These are phyloP conservation scores for Ochropleura plecta DNA, from an alignment of 2,888 invertebrate species.

Conservation along the genomic window DNA sequence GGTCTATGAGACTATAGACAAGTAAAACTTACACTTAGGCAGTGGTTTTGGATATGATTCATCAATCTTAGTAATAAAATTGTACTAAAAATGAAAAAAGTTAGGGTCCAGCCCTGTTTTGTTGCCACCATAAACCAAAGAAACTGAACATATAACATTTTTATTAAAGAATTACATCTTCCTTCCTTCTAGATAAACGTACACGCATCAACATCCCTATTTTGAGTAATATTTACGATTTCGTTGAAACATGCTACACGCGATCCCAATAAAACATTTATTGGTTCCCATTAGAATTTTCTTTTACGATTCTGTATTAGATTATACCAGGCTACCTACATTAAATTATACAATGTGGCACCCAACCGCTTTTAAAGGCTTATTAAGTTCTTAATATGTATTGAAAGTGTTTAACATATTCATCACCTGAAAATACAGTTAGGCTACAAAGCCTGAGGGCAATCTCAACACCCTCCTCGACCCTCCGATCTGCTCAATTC, in stretches of 20 bases:
- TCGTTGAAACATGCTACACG: conserved; percentile 73
- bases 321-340: conserved; percentile 67
- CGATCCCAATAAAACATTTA: conserved; percentile 80
- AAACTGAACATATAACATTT: conserved; percentile 58
- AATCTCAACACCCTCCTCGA: conserved; percentile 65
- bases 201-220: conserved; percentile 66
- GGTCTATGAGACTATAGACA: neutral
- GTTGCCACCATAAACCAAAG: conserved; percentile 53
- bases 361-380: conserved; percentile 47
- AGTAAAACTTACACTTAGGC: conserved; percentile 11
- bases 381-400: conserved; percentile 47
- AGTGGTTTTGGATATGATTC: conserved; percentile 17
- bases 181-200: conserved; percentile 50
- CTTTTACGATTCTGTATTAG: conserved; percentile 78
- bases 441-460: conserved; percentile 70
- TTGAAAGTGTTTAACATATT: conserved; percentile 58
- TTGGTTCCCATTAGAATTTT: conserved; percentile 77
- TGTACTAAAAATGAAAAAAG: conserved; percentile 27
- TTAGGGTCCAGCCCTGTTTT: conserved; percentile 36
- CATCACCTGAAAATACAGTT: conserved; percentile 74
- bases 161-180: conserved; percentile 61
- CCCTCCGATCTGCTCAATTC: conserved; percentile 76
- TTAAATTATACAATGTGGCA: conserved; percentile 43
- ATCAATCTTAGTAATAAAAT: conserved; percentile 41
- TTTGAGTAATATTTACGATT: conserved; percentile 81